Conservation (phyloP, 2,888 invertebrate genomes). For the Maniola hyperantus region DNA sequence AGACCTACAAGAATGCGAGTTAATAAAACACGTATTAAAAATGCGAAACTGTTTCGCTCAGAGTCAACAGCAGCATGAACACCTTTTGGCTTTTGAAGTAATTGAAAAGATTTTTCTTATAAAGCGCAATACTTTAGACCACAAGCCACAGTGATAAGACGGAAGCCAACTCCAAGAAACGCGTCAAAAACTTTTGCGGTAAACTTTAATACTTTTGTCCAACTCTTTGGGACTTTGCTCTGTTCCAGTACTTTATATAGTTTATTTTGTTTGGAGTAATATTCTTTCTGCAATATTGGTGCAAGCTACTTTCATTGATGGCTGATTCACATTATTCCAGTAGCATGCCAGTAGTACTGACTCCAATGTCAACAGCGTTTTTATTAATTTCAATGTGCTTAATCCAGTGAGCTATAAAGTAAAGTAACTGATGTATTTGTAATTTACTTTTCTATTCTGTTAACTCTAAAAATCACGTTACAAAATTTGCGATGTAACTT, state of each 20-base stretch:
- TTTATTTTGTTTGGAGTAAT: conserved; percentile 7
- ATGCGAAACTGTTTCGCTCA: too few species aligned
- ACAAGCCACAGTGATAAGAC: conserved; percentile 8
- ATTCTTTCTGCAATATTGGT: conserved; percentile 9
- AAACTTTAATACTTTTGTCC: conserved; percentile 27
- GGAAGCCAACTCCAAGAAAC: conserved; percentile 12
- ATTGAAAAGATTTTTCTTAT: conserved; percentile 1
- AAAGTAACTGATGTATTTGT: too few species aligned
- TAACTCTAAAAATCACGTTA: too few species aligned
- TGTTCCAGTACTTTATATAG: conserved; percentile 7
- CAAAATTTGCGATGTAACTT: too few species aligned
- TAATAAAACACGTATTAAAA: too few species aligned
- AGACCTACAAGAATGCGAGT: too few species aligned
- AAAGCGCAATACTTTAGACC: conserved; percentile 6
- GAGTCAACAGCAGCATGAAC: too few species aligned
- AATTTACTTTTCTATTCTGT: too few species aligned
- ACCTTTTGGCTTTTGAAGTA: background rate
- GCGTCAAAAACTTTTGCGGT: conserved; percentile 21
- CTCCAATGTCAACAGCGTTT: too few species aligned
- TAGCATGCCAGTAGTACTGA: too few species aligned
- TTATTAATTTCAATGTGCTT: too few species aligned
- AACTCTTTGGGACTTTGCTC: conserved; percentile 20
- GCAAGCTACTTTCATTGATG: conserved; percentile 5
- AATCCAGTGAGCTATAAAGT: too few species aligned
- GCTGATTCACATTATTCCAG: background rate